Evolutionary conservation across 2,888 invertebrate species (phyloP), one percentile per base, ranked within the genome.

Genomic region (Agriopis marginaria): DNA sequence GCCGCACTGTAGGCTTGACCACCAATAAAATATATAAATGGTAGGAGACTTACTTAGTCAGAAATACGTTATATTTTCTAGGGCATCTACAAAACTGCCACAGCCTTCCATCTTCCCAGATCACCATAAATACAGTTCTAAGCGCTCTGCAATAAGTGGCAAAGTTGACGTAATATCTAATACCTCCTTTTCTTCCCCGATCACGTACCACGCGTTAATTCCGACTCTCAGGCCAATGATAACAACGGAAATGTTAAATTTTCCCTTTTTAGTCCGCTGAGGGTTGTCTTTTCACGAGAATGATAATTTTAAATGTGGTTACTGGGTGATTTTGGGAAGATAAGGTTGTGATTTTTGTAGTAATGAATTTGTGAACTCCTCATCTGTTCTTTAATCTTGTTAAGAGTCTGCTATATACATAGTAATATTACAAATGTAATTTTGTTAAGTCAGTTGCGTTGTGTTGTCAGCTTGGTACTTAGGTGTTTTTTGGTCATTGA

Each of bases 151-250:
- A 59, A 49, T 68, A 60, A 64, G 60, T 68, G 59, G 55, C 17
- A 47, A 64, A 63, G 62, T 58, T 66, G 68, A 70, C 70, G 66
- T 71, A 70, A 75, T 67, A 71, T 75, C 72, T 75, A 77, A 78
- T 77, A 66, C 74, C 53, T 58, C 71, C 60, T 63, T 73, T 69
- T 50, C 65, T 50, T 61, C 65, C 72, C 79, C 50, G 72, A 79
- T 83, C 87, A 87, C 87, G 87, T 85, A 68, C 67, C 58, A 68
- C 71, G 77, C 85, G 86, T 85, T 86, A 85, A 85, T 85, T 85
- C 80, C 79, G 77, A 79, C 79, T 82, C 84, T 81, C 82, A 62
- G 71, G 77, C 74, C 79, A 79, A 82, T 84, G 86, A 87, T 87
- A 88, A 85, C 82, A 78, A 76, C 73, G 70, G 82, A 82, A 84